Evolutionary conservation across 1,140 invertebrate genomes (phyloP).

Genomic region (Drosophila orena): DNA sequence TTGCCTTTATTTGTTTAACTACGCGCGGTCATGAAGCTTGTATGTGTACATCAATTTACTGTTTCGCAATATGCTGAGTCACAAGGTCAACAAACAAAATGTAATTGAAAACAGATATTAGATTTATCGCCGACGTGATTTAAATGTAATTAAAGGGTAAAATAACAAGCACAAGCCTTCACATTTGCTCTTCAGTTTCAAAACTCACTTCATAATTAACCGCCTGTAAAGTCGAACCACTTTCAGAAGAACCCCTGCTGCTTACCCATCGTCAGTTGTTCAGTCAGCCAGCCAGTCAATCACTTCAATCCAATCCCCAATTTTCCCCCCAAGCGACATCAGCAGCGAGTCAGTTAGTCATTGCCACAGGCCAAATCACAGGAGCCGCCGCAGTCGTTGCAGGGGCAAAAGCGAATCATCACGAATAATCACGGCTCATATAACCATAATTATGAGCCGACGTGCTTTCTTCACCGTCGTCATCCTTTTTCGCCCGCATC

Average conservation of each 20-base stretch:
- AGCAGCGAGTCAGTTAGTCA: conserved; percentile 55
- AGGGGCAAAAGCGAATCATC: conserved; percentile 44
- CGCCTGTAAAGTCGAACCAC: conserved; percentile 9
- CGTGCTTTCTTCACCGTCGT: conserved; percentile 1
- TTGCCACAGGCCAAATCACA: conserved; percentile 54
- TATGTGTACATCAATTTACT: conserved; percentile 22
- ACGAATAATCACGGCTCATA: conserved; percentile 68
- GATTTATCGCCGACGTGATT: neutral
- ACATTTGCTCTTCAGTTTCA: too few relatives aligned
- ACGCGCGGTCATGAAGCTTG: conserved; percentile 48
- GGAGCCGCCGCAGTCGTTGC: conserved; percentile 15
- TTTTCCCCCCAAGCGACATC: neutral
- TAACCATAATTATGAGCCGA: conserved; percentile 66
- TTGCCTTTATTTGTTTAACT: conserved; percentile 16
- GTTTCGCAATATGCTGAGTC: neutral
- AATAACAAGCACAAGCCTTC: neutral
- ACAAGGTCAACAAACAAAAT: conserved; percentile 3
- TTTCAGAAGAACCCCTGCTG: conserved; percentile 13
- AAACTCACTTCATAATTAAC: neutral
- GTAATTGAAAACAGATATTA: neutral
- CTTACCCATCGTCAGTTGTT: conserved; percentile 22
- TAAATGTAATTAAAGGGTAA: neutral
- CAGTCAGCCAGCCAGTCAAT: conserved; percentile 35
- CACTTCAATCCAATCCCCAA: conserved; percentile 25
- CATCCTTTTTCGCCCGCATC: conserved; percentile 39